These are phyloP conservation scores for Drosophila neocordata DNA, from an alignment of 1,140 invertebrate species.

Conservation along the genomic window DNA sequence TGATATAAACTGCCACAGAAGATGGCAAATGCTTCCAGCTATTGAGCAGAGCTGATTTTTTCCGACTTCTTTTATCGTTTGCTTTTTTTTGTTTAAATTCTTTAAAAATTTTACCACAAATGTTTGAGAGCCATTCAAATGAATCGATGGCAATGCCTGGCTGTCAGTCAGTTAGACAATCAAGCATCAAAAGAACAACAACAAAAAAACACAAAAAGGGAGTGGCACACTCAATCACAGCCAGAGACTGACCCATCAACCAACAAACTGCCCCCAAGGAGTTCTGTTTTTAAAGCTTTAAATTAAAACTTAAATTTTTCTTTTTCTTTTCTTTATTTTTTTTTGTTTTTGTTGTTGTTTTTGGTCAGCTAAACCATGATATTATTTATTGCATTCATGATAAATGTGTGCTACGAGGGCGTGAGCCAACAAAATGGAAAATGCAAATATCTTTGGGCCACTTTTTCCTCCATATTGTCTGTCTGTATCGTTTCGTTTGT, in stretches of 20 bases:
- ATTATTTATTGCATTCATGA: constrained; percentile 72
- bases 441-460: constrained; percentile 52
- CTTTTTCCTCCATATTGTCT: constrained; percentile 33
- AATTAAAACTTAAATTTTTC: constrained; percentile 29
- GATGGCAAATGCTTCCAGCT: constrained; percentile 6
- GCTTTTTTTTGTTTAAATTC: constrained; percentile 31
- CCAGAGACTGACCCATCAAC: constrained; percentile 5
- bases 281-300: constrained; percentile 25
- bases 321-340: too few species aligned
- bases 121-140: constrained; percentile 45
- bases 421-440: constrained; percentile 43
- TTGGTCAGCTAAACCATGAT: constrained; percentile 53
- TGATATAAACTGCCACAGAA: constrained; percentile 44
- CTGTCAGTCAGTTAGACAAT: constrained; percentile 2
- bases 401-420: constrained; percentile 43
- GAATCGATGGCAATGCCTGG: constrained; percentile 42
- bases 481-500: constrained; percentile 41
- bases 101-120: constrained; percentile 64
- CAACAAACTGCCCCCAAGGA: constrained; percentile 11
- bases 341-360: not conserved
- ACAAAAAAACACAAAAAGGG: not conserved
- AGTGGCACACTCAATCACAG: constrained; percentile 40
- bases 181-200: not conserved
- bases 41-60: not conserved
- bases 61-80: not conserved